Evolutionary conservation across 2,888 invertebrate species (phyloP), one percentile per base, ranked within the genome.

Genomic region (Drosophila fulvimacula): DNA sequence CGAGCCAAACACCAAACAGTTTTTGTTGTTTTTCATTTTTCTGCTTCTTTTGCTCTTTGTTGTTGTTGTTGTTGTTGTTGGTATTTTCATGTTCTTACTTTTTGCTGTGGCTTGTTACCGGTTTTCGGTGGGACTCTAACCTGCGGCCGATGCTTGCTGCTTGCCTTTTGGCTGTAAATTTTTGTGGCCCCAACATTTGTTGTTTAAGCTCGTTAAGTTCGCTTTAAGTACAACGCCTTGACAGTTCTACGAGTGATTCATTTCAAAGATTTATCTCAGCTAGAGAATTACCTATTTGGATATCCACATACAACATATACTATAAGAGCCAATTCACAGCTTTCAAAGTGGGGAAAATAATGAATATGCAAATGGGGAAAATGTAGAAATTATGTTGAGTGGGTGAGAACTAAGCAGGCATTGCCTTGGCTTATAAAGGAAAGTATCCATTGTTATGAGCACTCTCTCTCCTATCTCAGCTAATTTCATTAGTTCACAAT

Each of bases 101-200:
- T 88, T 82, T 88, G 81, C 70, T 64, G 52, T 49, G 73, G 66
- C 83, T 71, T 76, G 86, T 85, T 82, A 88, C 82, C 86, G 82
- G 88, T 82, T 84, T 84, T 87, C 53, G 66, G 19, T 65, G 53
- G 53, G 49, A 57, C 58, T 55, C 38, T 56, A 30, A 19, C 61
- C 38, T 36, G 36, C 13, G 27, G 42, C 49, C 34, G 39, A 15
- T 72, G 80, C 30, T 10, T 6, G 27, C 27, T 30, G 27, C 63
- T 71, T 58, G 60, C 48, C 66, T 71, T 49, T 36, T 27, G 34
- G 46, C 69, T 61, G 34, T 42, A 38, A 58, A n/a, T 30, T 30
- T 66, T 46, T 32, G 36, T 30, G 21, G 38, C 55, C 24, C 42
- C 30, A 55, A 66, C 66, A 67, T 57, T 68, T 48, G 38, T 39